These are phyloP conservation scores for Cladopsammia gracilis DNA, from an alignment of 64 coral and sea anemone species.

Conservation along the genomic window DNA sequence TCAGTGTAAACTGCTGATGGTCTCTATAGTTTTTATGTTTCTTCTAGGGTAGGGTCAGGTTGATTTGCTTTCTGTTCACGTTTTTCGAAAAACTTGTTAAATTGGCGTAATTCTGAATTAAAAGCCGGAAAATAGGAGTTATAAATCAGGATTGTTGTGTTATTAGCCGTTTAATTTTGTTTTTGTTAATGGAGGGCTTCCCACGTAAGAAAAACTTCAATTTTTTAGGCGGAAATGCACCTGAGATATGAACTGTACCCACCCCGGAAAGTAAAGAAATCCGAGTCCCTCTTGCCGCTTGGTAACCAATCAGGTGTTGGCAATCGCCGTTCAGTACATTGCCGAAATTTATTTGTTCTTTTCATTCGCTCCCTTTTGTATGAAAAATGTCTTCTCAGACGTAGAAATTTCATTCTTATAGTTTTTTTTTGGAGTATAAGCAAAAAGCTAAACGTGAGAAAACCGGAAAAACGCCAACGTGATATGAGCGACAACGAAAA, in stretches of 20 bases:
- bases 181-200: too few relatives aligned
- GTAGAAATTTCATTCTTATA: not conserved
- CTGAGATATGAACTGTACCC: not conserved
- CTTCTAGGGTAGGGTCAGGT: conserved; percentile 9
- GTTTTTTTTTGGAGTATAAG: not conserved
- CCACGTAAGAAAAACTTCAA: too few relatives aligned
- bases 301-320: conserved; percentile 37
- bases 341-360: not conserved
- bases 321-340: not conserved
- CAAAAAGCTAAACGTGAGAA: not conserved
- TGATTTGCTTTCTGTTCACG: not conserved
- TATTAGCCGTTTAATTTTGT: too few relatives aligned
- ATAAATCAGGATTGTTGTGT: too few relatives aligned
- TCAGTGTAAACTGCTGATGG: not conserved
- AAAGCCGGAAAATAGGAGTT: too few relatives aligned
- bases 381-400: not conserved
- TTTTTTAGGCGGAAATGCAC: not conserved
- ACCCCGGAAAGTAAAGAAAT: not conserved
- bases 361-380: not conserved
- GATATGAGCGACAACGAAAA: conserved; percentile 62
- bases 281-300: not conserved
- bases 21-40: not conserved
- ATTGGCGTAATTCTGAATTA: too few relatives aligned
- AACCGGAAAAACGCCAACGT: not conserved
- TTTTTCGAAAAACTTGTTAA: too few relatives aligned